Evolutionary conservation across 1,140 invertebrate genomes (phyloP), one percentile per base, ranked within the genome.

Genomic region (Bombus superbus): DNA sequence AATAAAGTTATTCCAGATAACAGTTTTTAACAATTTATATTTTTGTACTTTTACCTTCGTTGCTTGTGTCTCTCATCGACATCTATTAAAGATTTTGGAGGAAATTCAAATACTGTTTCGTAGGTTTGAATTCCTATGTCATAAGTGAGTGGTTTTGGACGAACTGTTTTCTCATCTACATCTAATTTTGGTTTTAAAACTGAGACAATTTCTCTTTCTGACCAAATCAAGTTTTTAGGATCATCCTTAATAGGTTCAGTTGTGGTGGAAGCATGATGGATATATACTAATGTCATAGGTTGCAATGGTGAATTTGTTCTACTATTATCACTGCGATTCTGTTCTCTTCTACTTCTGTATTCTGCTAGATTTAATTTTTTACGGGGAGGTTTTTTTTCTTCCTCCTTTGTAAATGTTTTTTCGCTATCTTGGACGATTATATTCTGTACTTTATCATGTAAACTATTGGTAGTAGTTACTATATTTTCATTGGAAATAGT

Each of bases 331-430:
- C 91, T 93, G 38, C 89, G 81, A 66, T 90, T 90, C 75, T 95
- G 94, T 91, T 94, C 94, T 80, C 93, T 88, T 71, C 95, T 91
- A 76, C 92, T 95, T 83, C 95, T 94, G 86, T 96, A 96, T 88
- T 96, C 95, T 76, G 94, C 93, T 15, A 96, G 85, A 91, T 96
- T 96, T 15, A 96, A 89, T 92, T 96, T 95, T 88, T 90, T 95
- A 62, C 91, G 88, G 0, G 90, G 84, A 0, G 85, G 89, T 71
- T 94, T 95, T 68, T 93, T 95, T 2, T 84, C 80, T 40, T 92
- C 88, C 44, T 92, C 85, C 44, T 86, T 80, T 22, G 42, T 68
- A 64, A 72, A 59, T 69, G 53, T 85, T 32, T 87, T 59, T 91
- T 77, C 82, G 73, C 28, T 81, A 42, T 88, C 73, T 77, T 92